phyloP scores from a whole-genome alignment of 2,888 invertebrate genomes.

The Drosophila hamatofila region DNA sequence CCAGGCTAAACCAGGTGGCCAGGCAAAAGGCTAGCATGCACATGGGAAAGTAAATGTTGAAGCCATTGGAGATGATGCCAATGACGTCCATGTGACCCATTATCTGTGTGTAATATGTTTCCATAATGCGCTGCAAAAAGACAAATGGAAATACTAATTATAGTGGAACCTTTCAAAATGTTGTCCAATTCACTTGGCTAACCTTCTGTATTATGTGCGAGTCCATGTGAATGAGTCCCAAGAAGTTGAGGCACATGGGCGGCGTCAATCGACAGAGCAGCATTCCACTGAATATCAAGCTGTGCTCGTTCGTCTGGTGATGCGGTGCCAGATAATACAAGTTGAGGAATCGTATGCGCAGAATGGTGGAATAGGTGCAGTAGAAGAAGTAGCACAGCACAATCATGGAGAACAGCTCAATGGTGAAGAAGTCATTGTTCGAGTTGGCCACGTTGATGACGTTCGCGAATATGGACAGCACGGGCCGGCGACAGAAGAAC shows the following conservation, averaged over 20 bases:
- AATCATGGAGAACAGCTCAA: constrained; percentile 96
- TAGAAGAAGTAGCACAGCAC: constrained; percentile 98
- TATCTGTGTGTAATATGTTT: constrained; percentile 98
- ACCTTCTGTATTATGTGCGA: constrained; percentile 93
- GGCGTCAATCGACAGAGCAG: constrained; percentile 98
- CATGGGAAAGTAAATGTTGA: constrained; percentile 99
- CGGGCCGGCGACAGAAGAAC: constrained; percentile 96
- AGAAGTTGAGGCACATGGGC: constrained; percentile 98
- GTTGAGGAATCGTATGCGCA: constrained; percentile 97
- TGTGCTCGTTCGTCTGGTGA: constrained; percentile 99
- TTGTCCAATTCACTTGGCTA: neutral
- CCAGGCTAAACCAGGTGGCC: constrained; percentile 97
- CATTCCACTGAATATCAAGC: constrained; percentile 99
- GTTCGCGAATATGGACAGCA: constrained; percentile 98
- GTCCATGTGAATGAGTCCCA: constrained; percentile 99
- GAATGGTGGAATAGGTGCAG: constrained; percentile 98
- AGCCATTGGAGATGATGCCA: constrained; percentile 97
- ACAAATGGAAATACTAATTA: neutral
- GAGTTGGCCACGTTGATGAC: constrained; percentile 93
- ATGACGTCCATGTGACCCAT: constrained; percentile 99
- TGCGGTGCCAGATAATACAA: constrained; percentile 98
- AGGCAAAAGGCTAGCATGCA: constrained; percentile 96
- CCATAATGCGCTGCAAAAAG: constrained; percentile 87
- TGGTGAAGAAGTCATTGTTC: constrained; percentile 96
- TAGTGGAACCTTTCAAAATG: no score